Base-by-base conservation (phyloP, 2,797 vertebrate genomes). In the Okamejei kenojei region DNA sequence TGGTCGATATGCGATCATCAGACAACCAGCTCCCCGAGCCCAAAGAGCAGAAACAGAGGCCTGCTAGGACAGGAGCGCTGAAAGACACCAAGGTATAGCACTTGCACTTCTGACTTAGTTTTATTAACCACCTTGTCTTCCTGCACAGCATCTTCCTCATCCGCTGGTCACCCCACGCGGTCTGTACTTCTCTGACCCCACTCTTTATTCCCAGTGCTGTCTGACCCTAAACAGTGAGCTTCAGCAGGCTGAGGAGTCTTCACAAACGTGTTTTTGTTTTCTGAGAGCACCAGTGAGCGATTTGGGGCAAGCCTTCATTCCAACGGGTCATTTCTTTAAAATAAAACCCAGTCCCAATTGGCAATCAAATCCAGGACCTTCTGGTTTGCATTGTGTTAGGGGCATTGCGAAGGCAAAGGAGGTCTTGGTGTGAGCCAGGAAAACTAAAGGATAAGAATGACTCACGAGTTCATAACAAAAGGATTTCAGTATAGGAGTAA, bases 41-140 rank as follows among this genome's bases (percentile, higher is more conserved):
- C 26, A 94, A 94, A 88, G 95, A 95, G 88, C 95, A 93, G 94
- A 93, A 93, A 94, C 94, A 94, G 93, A 94, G 94, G 94, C 94
- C 93, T n/a, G 94, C 94, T 23, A 93, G 91, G 58, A n/a, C 81
- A 21, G 15, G 1, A 63, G 74, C 7, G 68, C 4, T 17, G n/a
- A 90, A 21, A 84, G 93, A 91, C 21, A 35, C 38, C 91, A 38
- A 71, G 29, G 38, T 58, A 7, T 80, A 15, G 35, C 93, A 35
- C 58, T n/a, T n/a, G 4, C 23, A 58, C 21, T 32, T 8, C 7
- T 90, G 84, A 76, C 61, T 19, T 77, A 29, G 38, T n/a, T 29
- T 76, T 54, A 65, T 1, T 32, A 80, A 93, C 29, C 73, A 32
- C 17, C 54, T 86, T 93, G 45, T 5, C 6, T 92, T 93, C 81